Conservation (phyloP, 2,113 vertebrate genomes). For the Mirounga angustirostris region DNA sequence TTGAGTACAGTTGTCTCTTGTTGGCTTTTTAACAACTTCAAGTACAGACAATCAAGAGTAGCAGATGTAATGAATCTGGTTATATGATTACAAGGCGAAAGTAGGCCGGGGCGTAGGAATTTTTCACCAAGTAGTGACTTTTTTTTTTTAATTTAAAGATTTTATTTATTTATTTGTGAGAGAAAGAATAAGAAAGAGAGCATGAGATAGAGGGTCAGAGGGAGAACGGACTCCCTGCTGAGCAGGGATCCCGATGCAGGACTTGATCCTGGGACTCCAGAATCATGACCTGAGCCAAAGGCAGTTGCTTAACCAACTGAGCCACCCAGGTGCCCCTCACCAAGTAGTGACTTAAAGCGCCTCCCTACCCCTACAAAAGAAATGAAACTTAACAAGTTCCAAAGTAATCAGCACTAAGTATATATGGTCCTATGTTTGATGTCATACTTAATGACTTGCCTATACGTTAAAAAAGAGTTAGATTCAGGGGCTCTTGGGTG, state of each 20-base stretch:
- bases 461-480: not conserved
- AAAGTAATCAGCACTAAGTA: not conserved
- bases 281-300: not conserved
- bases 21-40: not conserved
- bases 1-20: not conserved
- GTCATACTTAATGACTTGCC: not conserved
- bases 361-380: not conserved
- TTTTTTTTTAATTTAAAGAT: not conserved
- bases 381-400: not conserved
- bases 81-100: not conserved
- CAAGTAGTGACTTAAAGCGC: not conserved
- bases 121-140: not conserved
- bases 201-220: not conserved
- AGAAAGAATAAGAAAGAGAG: not conserved
- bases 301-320: not conserved
- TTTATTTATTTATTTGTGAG: not conserved
- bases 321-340: not conserved
- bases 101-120: not conserved
- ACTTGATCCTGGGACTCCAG: not conserved
- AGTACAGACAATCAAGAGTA: not conserved
- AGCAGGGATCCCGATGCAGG: not conserved
- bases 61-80: not conserved
- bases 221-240: not conserved
- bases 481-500: not conserved
- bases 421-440: not conserved